Conservation (phyloP, 2,797 vertebrate species). For the Gila robusta region DNA sequence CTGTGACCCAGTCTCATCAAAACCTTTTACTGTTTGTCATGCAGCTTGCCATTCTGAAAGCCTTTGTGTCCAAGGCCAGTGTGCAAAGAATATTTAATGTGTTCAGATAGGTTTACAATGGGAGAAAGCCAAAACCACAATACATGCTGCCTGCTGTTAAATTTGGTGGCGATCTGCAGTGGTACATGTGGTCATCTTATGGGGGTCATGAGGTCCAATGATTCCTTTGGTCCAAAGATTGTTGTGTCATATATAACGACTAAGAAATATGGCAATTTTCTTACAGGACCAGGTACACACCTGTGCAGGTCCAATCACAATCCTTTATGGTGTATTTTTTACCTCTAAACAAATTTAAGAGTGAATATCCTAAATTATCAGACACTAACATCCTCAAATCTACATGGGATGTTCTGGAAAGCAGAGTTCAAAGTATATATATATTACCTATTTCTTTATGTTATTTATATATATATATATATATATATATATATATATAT, state of each 20-base stretch:
- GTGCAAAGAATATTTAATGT: neutral
- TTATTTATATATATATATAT: neutral
- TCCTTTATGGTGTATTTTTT: neutral
- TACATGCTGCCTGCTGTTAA: neutral
- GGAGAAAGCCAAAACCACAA: constrained; percentile 1
- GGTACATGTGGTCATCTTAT: neutral
- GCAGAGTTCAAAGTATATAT: neutral
- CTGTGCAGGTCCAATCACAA: neutral
- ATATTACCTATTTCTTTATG: neutral
- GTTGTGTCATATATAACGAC: neutral
- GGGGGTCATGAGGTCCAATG: neutral
- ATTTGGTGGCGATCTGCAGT: neutral
- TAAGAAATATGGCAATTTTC: neutral
- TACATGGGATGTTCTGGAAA: neutral
- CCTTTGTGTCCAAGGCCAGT: neutral
- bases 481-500: neutral
- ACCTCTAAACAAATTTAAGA: no score
- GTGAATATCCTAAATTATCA: neutral
- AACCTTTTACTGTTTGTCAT: neutral
- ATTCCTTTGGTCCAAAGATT: neutral
- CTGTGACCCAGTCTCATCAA: neutral
- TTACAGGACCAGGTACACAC: neutral
- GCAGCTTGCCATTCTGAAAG: neutral
- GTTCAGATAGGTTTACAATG: neutral
- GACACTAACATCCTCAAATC: neutral